Conservation (phyloP, 2,888 invertebrate species). For the Muscina levida region DNA sequence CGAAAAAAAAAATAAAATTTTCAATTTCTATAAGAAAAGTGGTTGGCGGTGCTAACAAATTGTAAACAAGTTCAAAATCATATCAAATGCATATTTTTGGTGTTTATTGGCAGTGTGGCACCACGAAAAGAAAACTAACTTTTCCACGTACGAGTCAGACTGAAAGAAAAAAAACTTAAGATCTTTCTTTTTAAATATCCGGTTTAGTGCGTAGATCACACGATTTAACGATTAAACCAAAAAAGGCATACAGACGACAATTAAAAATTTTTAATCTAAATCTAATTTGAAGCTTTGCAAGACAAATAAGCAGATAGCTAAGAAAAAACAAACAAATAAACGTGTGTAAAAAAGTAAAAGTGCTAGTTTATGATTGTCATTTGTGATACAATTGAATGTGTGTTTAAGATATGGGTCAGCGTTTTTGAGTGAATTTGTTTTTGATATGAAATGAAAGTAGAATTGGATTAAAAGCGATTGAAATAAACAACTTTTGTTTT, state of each 20-base stretch:
- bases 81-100: too few species aligned
- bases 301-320: too few species aligned
- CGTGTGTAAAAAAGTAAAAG: slow-evolving; percentile 20
- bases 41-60: neutral
- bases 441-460: too few species aligned
- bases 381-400: neutral
- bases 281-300: neutral
- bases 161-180: too few species aligned
- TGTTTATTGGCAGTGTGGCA: too few species aligned
- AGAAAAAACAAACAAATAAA: too few species aligned
- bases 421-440: neutral
- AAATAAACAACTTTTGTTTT: too few species aligned
- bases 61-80: too few species aligned
- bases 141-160: neutral
- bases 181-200: slow-evolving; percentile 1
- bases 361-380: neutral
- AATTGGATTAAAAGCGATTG: too few species aligned
- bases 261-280: neutral
- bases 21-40: neutral
- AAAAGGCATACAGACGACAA: neutral
- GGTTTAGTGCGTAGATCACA: slow-evolving; percentile 5
- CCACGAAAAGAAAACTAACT: too few species aligned
- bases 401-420: neutral
- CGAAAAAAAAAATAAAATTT: neutral
- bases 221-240: slow-evolving; percentile 11